Percentiles rank a stretch among this genome's conserved stretches.
phyloP scores from a whole-genome alignment of 2,113 vertebrate species.

The Rhinoderma darwinii region DNA sequence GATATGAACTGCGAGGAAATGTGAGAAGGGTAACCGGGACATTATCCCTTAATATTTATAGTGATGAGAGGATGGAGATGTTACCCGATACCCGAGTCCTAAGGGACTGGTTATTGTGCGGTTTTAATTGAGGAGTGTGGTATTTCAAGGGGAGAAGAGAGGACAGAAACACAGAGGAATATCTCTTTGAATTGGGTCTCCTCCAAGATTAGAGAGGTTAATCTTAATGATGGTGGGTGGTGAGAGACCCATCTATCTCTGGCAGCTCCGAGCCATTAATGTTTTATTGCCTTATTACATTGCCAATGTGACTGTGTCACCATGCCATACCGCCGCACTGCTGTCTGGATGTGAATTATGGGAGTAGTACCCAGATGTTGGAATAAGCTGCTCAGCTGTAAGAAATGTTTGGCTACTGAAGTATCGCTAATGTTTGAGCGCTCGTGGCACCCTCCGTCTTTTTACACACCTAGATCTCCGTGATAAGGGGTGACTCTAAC shows the following conservation, averaged over 20 bases:
- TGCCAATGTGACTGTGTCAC: slow-evolving; percentile 28
- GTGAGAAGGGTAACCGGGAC: background rate
- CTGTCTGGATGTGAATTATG: slow-evolving; percentile 19
- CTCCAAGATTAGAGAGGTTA: slow-evolving; percentile 40
- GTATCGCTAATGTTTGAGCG: slow-evolving; percentile 38
- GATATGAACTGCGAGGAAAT: background rate
- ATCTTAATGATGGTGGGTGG: slow-evolving; percentile 40
- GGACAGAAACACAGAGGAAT: background rate
- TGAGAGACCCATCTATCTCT: slow-evolving; percentile 34
- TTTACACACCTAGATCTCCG: background rate
- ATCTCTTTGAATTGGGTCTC: slow-evolving; percentile 12
- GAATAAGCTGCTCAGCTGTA: slow-evolving; percentile 33
- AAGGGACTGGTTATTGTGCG: background rate
- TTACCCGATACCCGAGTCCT: background rate
- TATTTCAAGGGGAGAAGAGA: slow-evolving; percentile 20
- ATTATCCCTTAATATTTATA: background rate
- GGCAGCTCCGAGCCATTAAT: slow-evolving; percentile 39
- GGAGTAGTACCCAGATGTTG: slow-evolving; percentile 42
- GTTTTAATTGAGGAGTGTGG: background rate
- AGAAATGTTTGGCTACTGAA: slow-evolving; percentile 21
- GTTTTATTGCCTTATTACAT: slow-evolving; percentile 31
- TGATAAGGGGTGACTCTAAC: background rate
- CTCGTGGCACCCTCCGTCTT: background rate
- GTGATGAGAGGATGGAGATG: background rate
- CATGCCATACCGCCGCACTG: background rate